A percentile compares a stretch with the other conserved stretches of the same genome.
phyloP scores from a whole-genome alignment of 2,113 vertebrate genomes.

The Morone chrysops region DNA sequence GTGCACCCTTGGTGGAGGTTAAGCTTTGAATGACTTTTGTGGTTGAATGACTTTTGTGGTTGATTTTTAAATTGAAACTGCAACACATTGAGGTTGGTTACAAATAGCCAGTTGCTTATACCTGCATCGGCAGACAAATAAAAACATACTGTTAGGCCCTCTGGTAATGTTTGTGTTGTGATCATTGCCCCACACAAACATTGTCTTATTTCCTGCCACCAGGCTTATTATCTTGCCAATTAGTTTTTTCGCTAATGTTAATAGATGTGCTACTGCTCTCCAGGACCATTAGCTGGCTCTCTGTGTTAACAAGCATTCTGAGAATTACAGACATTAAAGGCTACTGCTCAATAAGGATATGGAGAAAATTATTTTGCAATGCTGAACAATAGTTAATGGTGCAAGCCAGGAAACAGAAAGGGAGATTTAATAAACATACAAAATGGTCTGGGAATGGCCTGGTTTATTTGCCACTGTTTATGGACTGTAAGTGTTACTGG shows the following conservation, averaged over 20 bases:
- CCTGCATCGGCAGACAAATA: constrained; percentile 31
- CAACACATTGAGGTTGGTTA: no score
- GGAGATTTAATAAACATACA: constrained; percentile 59
- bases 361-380: constrained; percentile 72
- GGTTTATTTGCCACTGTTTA: constrained; percentile 45
- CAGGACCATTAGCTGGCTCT: constrained; percentile 79
- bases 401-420: constrained; percentile 51
- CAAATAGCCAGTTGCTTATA: neutral
- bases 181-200: constrained; percentile 69
- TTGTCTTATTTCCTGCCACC: constrained; percentile 77
- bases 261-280: constrained; percentile 79
- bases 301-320: constrained; percentile 74
- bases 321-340: constrained; percentile 75
- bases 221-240: constrained; percentile 83
- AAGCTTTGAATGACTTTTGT: neutral
- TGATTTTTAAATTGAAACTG: neutral
- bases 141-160: constrained; percentile 21
- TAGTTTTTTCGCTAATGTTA: constrained; percentile 80
- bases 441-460: constrained; percentile 46
- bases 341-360: constrained; percentile 71
- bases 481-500: constrained; percentile 11
- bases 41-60: neutral
- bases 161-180: constrained; percentile 70
- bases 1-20: neutral
- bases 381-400: constrained; percentile 72